Percentiles rank a stretch among this genome's conserved stretches.
Conservation (phyloP, 2,888 invertebrate species). For the Chrysomela aeneicollis region DNA sequence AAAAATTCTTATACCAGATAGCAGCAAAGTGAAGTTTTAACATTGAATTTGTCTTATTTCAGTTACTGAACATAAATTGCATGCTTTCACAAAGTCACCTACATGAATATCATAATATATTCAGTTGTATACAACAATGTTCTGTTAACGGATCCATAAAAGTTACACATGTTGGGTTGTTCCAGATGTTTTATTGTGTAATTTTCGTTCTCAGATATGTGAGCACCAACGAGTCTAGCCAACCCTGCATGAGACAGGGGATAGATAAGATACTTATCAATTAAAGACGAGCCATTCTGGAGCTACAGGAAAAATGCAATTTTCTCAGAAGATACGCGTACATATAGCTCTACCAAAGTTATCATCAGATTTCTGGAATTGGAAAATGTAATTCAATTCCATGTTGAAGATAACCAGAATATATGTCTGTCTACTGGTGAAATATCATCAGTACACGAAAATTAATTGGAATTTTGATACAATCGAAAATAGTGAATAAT, state of each 20-base stretch:
- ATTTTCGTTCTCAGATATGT: neutral
- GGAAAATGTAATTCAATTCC: slow-evolving; percentile 5
- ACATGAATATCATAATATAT: too few relatives aligned
- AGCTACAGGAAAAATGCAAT: neutral
- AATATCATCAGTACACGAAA: neutral
- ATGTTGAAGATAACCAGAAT: slow-evolving; percentile 1
- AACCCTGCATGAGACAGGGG: neutral
- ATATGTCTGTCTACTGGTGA: neutral
- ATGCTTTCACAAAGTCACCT: too few relatives aligned
- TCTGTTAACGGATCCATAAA: too few relatives aligned
- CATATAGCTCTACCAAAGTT: neutral
- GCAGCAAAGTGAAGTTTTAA: too few relatives aligned
- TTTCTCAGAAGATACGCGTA: neutral
- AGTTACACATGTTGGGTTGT: too few relatives aligned
- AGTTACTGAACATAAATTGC: too few relatives aligned
- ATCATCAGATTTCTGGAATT: slow-evolving; percentile 1
- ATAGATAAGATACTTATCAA: neutral
- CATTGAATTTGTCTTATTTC: too few relatives aligned
- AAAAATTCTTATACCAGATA: too few relatives aligned
- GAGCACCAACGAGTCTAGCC: neutral
- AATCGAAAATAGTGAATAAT: too few relatives aligned
- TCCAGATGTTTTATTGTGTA: too few relatives aligned
- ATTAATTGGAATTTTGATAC: too few relatives aligned
- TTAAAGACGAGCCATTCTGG: neutral
- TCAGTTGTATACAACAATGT: too few relatives aligned